Conservation (phyloP, 2,113 vertebrate species). For the Podarcis raffonei region DNA sequence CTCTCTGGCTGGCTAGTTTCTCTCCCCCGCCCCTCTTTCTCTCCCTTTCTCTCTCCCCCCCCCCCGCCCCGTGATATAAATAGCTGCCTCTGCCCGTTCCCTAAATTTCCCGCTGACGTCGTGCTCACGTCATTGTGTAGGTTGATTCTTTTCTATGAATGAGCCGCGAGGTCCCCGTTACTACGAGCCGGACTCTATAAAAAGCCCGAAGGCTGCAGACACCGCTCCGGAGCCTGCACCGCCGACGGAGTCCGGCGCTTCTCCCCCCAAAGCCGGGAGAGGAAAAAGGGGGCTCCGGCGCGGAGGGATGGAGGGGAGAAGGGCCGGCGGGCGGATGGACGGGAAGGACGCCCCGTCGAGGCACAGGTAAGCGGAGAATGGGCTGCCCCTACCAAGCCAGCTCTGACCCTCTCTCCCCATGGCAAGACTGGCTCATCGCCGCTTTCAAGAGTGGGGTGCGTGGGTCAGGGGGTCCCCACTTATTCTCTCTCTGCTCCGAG, state of each 20-base stretch:
- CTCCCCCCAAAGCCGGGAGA: background rate
- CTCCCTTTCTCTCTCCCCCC: conserved; percentile 28
- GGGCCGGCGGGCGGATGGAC: background rate
- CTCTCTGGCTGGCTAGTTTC: background rate
- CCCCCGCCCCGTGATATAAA: conserved; percentile 64
- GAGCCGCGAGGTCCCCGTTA: conserved; percentile 70
- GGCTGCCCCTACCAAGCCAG: background rate
- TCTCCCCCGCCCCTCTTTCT: conserved; percentile 4
- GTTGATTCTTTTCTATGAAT: conserved; percentile 74
- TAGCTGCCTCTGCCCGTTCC: conserved; percentile 69
- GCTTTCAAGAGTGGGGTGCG: background rate
- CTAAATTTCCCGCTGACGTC: conserved; percentile 72
- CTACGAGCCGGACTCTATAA: conserved; percentile 70
- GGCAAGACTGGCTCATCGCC: background rate
- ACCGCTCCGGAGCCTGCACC: conserved; percentile 35
- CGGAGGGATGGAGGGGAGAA: background rate
- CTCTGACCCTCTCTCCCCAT: background rate
- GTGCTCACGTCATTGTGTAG: conserved; percentile 73
- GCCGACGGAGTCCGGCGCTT: conserved; percentile 2
- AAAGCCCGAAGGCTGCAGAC: conserved; percentile 55
- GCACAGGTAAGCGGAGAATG: background rate
- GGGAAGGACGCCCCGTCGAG: background rate
- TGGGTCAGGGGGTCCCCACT: background rate
- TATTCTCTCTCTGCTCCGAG: background rate
- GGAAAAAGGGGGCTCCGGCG: background rate